Evolutionary conservation across 2,888 invertebrate genomes (phyloP).

Genomic region (Lymantria dispar): DNA sequence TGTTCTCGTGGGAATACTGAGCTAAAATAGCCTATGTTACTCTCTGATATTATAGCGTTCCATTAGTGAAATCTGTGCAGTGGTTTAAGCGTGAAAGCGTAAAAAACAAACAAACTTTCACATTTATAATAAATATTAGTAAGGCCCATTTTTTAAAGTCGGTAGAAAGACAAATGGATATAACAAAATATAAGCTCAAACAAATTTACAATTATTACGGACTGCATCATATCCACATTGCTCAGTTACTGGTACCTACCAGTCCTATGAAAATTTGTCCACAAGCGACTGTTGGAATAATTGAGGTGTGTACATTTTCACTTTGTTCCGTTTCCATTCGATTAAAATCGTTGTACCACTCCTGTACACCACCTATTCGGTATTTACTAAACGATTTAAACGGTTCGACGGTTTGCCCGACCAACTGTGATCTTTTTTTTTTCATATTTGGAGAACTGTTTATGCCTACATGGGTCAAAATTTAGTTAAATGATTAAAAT

Average conservation of each 20-base stretch:
- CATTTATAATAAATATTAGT: too few relatives aligned
- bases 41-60: too few relatives aligned
- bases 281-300: slow-evolving; percentile 74
- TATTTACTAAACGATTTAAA: slow-evolving; percentile 81
- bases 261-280: slow-evolving; percentile 74
- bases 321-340: slow-evolving; percentile 82
- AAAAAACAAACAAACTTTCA: too few relatives aligned
- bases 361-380: slow-evolving; percentile 78
- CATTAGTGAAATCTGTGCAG: too few relatives aligned
- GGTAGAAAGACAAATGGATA: neutral
- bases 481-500: too few relatives aligned
- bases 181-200: slow-evolving; percentile 10
- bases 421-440: slow-evolving; percentile 62
- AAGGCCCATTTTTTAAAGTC: too few relatives aligned
- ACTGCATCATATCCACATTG: slow-evolving; percentile 33
- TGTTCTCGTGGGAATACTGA: too few relatives aligned
- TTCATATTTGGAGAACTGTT: slow-evolving; percentile 32
- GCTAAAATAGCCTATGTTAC: too few relatives aligned
- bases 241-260: slow-evolving; percentile 51
- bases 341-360: slow-evolving; percentile 80
- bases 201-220: slow-evolving; percentile 35
- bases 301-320: slow-evolving; percentile 83
- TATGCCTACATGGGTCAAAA: neutral
- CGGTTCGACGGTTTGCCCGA: slow-evolving; percentile 71
- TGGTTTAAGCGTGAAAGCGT: too few relatives aligned